These are phyloP conservation scores for Anticlea derivata DNA, from an alignment of 2,888 invertebrate genomes.

Conservation along the genomic window DNA sequence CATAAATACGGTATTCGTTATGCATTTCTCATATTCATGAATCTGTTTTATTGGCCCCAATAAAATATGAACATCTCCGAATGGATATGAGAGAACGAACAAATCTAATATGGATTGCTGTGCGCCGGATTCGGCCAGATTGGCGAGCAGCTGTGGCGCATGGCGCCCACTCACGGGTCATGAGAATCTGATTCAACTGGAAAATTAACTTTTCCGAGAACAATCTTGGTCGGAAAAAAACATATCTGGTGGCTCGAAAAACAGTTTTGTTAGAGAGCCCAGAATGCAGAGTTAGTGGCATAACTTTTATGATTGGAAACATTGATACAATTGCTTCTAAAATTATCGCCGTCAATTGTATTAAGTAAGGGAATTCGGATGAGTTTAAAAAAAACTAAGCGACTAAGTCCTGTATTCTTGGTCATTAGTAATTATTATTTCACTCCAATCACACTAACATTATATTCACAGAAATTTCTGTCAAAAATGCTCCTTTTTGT, in stretches of 20 bases:
- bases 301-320: no score
- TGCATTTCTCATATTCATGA: slow-evolving; percentile 85
- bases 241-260: background rate
- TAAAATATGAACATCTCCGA: slow-evolving; percentile 85
- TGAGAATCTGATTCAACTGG: slow-evolving; percentile 29
- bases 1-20: slow-evolving; percentile 84
- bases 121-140: slow-evolving; percentile 78
- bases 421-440: no score
- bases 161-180: slow-evolving; percentile 17
- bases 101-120: slow-evolving; percentile 83
- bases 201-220: slow-evolving; percentile 27
- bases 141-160: slow-evolving; percentile 53
- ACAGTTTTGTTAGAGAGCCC: no score
- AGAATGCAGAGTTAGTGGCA: no score
- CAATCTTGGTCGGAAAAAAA: slow-evolving; percentile 5
- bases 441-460: no score
- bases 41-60: slow-evolving; percentile 85
- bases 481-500: no score
- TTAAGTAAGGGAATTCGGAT: no score
- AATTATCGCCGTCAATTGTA: no score
- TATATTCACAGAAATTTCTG: no score
- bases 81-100: slow-evolving; percentile 82
- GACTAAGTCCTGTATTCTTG: no score
- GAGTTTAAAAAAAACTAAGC: no score
- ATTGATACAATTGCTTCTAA: no score